phyloP scores from a whole-genome alignment of 2,888 invertebrate species.

The Cheilosia soror region DNA sequence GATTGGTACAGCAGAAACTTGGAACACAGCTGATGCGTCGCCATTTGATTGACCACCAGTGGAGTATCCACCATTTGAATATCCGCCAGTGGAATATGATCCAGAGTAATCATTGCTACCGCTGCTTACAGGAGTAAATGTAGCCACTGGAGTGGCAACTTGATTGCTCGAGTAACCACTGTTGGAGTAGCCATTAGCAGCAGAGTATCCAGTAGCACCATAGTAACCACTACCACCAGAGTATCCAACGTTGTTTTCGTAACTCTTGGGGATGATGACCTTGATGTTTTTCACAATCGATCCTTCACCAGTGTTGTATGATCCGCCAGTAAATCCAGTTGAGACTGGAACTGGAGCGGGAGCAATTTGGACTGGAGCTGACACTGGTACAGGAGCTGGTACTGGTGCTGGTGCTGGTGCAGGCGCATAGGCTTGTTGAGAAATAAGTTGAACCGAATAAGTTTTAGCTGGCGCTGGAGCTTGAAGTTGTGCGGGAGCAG shows the following conservation, averaged over 20 bases:
- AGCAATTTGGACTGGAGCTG: neutral
- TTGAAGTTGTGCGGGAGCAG: conserved; percentile 23
- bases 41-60: conserved; percentile 25
- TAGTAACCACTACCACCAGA: conserved; percentile 34
- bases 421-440: conserved; percentile 5
- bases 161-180: conserved; percentile 44
- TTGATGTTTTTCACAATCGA: conserved; percentile 55
- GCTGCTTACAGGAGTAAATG: conserved; percentile 7
- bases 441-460: no score
- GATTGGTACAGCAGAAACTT: conserved; percentile 1
- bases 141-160: neutral
- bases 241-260: conserved; percentile 34
- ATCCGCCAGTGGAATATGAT: conserved; percentile 31
- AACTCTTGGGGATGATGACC: conserved; percentile 50
- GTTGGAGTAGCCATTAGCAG: conserved; percentile 23
- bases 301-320: conserved; percentile 18
- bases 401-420: conserved; percentile 9
- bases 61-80: conserved; percentile 16
- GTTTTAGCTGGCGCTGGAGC: conserved; percentile 4
- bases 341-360: conserved; percentile 21
- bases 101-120: conserved; percentile 27
- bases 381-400: neutral
- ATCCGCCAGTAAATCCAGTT: conserved; percentile 23
- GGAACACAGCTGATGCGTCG: conserved; percentile 16
- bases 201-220: conserved; percentile 7